Conservation (phyloP, 2,888 invertebrate genomes). For the Lepidocyrtoides sp. region DNA sequence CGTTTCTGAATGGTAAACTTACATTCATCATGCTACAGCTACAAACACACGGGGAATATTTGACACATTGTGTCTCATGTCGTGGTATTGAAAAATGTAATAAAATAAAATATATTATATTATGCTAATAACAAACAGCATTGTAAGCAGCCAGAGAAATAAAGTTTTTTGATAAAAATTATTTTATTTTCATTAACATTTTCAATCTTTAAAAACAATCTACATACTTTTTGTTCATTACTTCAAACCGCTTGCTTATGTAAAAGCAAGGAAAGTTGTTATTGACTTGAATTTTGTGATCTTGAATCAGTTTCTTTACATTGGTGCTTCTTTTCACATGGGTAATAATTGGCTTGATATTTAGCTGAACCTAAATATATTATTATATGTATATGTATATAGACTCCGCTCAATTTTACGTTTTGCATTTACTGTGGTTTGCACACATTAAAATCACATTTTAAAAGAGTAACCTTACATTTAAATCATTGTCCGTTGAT, state of each 20-base stretch:
- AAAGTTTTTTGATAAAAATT: not conserved
- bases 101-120: no score
- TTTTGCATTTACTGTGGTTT: constrained; percentile 38
- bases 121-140: no score
- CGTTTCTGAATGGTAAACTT: no score
- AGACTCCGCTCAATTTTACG: constrained; percentile 29
- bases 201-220: not conserved
- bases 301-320: no score
- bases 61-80: no score
- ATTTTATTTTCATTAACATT: not conserved
- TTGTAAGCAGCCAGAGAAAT: no score
- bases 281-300: constrained; percentile 15
- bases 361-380: not conserved
- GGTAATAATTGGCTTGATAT: not conserved
- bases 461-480: constrained; percentile 20
- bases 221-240: not conserved
- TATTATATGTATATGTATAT: not conserved
- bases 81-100: no score
- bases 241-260: not conserved
- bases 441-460: constrained; percentile 40
- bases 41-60: no score
- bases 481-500: no score
- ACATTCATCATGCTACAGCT: no score
- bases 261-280: not conserved
- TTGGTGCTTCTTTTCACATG: not conserved